Conservation (phyloP, 53 echinoderm and acorn worm genomes). For the Paelopatides confundens region DNA sequence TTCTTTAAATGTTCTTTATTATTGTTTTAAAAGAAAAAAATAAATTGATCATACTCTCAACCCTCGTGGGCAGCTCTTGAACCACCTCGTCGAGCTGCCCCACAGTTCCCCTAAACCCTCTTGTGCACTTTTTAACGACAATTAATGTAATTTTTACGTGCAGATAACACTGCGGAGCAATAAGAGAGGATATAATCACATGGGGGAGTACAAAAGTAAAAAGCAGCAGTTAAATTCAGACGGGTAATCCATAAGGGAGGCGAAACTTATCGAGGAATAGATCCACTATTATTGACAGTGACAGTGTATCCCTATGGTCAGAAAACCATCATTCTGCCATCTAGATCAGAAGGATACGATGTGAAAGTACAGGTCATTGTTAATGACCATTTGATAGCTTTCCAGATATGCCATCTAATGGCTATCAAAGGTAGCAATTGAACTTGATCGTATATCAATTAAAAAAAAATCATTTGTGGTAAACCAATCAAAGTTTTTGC, state of each 20-base stretch:
- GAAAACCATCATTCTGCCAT: not conserved
- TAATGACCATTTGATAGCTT: constrained; percentile 1
- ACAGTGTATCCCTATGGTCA: too few relatives aligned
- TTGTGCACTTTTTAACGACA: not conserved
- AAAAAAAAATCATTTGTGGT: too few relatives aligned
- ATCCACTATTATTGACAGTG: too few relatives aligned
- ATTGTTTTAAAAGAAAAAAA: too few relatives aligned
- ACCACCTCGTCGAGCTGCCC: not conserved
- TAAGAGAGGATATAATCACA: not conserved
- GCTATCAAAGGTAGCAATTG: not conserved
- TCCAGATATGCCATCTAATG: not conserved
- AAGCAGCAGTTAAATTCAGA: not conserved
- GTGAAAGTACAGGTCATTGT: constrained; percentile 21
- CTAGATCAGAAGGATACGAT: not conserved
- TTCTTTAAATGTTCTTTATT: too few relatives aligned
- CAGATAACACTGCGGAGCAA: not conserved
- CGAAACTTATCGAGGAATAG: not conserved
- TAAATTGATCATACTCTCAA: not conserved
- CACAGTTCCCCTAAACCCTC: not conserved
- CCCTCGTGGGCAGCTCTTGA: not conserved
- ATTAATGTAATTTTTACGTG: constrained; percentile 3
- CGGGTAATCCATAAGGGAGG: not conserved
- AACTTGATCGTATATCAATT: too few relatives aligned
- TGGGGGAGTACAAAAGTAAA: not conserved
- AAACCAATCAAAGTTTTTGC: too few relatives aligned